Evolutionary conservation across 2,797 vertebrate genomes (phyloP).

Genomic region (Philypnodon macrostomus): DNA sequence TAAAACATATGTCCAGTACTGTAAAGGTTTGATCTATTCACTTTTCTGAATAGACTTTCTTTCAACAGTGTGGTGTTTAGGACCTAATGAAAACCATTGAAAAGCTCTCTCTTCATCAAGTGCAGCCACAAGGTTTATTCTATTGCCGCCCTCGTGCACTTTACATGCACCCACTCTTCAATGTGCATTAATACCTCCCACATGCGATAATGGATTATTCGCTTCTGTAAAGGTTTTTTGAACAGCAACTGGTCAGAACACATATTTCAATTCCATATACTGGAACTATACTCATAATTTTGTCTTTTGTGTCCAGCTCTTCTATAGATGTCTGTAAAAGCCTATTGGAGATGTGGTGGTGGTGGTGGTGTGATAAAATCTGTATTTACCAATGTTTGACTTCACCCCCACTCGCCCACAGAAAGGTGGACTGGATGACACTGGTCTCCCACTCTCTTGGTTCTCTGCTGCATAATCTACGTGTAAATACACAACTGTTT

Average conservation of each 20-base stretch:
- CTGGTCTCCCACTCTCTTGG: conserved; percentile 57
- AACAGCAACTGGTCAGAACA: conserved; percentile 2
- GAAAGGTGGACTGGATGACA: conserved; percentile 57
- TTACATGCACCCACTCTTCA: conserved; percentile 59
- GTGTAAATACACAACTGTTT: conserved; percentile 18
- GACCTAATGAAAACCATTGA: conserved; percentile 23
- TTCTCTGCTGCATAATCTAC: conserved; percentile 27
- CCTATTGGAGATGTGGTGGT: conserved; percentile 53
- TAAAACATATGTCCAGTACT: too few relatives aligned
- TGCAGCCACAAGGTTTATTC: conserved; percentile 45
- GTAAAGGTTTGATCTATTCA: too few relatives aligned
- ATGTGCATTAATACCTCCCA: conserved; percentile 66
- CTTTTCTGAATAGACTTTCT: neutral
- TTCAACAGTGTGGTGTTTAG: neutral
- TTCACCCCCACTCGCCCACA: conserved; percentile 60
- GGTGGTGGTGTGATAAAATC: too few relatives aligned
- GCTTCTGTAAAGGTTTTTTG: conserved; percentile 18
- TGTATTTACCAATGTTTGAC: conserved; percentile 54
- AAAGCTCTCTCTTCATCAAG: conserved; percentile 31
- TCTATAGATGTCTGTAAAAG: conserved; percentile 23
- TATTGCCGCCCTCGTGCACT: conserved; percentile 51
- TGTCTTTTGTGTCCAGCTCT: neutral
- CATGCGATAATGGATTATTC: conserved; percentile 61
- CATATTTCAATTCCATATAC: neutral
- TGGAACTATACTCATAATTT: conserved; percentile 1